Percentiles rank a stretch among this genome's conserved stretches.
phyloP scores from a whole-genome alignment of 2,113 vertebrate species.

The Galeopterus variegatus region DNA sequence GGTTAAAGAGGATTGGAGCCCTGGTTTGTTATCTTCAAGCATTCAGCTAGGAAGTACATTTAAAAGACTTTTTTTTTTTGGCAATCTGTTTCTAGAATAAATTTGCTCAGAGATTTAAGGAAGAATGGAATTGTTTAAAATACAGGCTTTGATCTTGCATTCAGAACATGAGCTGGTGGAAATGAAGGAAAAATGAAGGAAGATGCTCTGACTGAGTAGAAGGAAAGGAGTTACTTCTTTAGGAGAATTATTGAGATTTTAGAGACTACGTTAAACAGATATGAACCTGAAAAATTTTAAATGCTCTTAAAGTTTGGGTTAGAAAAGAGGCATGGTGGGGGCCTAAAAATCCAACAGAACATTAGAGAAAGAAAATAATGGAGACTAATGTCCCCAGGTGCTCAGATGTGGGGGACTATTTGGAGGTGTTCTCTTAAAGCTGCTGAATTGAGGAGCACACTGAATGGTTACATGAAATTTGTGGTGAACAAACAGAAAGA shows the following conservation, averaged over 20 bases:
- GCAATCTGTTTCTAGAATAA: neutral
- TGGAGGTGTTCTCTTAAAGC: neutral
- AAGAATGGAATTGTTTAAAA: conserved; percentile 5
- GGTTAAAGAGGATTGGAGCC: neutral
- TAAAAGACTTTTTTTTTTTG: neutral
- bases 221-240: neutral
- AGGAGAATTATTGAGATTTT: conserved; percentile 34
- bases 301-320: neutral
- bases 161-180: neutral
- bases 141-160: neutral
- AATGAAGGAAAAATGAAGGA: conserved; percentile 19
- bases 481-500: neutral
- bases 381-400: neutral
- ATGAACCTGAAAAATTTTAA: neutral
- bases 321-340: neutral
- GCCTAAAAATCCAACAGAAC: neutral
- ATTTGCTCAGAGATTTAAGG: neutral
- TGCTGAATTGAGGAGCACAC: neutral
- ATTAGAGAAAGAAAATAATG: neutral
- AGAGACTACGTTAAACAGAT: neutral
- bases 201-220: neutral
- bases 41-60: neutral
- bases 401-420: too few species aligned
- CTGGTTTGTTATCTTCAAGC: neutral
- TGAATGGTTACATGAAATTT: neutral